phyloP scores from a whole-genome alignment of 2,888 invertebrate genomes.

The Trichopria drosophilae region DNA sequence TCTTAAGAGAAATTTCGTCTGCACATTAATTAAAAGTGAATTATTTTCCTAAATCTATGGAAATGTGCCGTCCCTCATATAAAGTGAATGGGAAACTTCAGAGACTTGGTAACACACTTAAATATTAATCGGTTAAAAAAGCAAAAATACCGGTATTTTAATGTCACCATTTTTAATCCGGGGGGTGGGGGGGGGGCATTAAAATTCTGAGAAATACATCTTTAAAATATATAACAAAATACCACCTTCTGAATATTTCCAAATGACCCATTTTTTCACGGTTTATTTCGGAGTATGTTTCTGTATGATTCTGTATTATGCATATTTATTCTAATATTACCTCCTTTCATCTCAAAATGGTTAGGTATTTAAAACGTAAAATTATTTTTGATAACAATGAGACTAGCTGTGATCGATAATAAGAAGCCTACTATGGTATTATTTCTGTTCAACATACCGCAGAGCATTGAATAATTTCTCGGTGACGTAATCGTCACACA shows the following conservation, averaged over 20 bases:
- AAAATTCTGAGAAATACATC: too few species aligned
- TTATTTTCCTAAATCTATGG: too few species aligned
- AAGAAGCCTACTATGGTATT: not conserved
- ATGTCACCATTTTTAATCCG: not conserved
- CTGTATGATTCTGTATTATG: too few species aligned
- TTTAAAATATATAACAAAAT: not conserved
- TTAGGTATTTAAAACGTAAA: too few species aligned
- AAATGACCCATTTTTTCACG: not conserved
- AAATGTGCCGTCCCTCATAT: too few species aligned
- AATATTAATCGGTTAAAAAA: not conserved
- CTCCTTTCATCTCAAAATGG: too few species aligned
- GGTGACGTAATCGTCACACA: slow-evolving; percentile 71
- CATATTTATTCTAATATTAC: too few species aligned
- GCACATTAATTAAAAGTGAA: too few species aligned
- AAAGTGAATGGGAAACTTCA: not conserved
- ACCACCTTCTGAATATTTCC: not conserved
- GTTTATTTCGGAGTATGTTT: too few species aligned
- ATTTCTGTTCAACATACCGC: slow-evolving; percentile 57
- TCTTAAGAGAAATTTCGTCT: too few species aligned
- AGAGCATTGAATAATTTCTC: slow-evolving; percentile 66
- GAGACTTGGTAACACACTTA: not conserved
- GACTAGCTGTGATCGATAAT: not conserved
- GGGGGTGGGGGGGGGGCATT: too few species aligned
- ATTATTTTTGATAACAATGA: slow-evolving; percentile 40
- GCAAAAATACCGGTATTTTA: not conserved